phyloP scores from a whole-genome alignment of 1,140 invertebrate species.

The Drosophila nigrodunni region DNA sequence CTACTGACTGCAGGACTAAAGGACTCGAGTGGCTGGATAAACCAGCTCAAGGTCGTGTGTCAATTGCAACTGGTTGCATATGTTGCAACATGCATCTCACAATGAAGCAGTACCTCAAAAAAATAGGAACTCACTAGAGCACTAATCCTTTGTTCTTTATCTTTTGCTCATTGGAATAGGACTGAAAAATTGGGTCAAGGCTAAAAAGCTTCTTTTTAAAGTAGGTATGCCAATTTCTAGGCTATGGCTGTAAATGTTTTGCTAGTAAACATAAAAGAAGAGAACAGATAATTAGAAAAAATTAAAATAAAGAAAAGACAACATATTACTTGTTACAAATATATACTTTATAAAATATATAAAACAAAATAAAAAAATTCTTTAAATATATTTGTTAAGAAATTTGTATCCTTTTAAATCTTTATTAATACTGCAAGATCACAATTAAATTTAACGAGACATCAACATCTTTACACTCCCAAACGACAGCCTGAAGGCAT shows the following conservation, averaged over 20 bases:
- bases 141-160: constrained; percentile 43
- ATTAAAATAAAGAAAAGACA: too few species aligned
- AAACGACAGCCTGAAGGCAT: constrained; percentile 2
- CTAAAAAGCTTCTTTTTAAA: constrained; percentile 41
- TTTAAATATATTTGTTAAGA: too few species aligned
- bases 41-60: constrained; percentile 64
- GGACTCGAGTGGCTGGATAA: constrained; percentile 28
- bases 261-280: too few species aligned
- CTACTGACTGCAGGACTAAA: not conserved
- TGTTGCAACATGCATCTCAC: constrained; percentile 33
- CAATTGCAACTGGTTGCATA: constrained; percentile 36
- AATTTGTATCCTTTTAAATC: not conserved
- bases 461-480: constrained; percentile 33
- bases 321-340: too few species aligned
- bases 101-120: constrained; percentile 16
- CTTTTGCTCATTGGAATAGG: constrained; percentile 31
- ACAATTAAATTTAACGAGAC: constrained; percentile 63
- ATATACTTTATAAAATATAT: too few species aligned
- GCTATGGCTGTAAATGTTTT: not conserved
- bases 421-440: not conserved
- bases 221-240: constrained; percentile 55
- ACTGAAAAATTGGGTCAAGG: constrained; percentile 72
- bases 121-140: constrained; percentile 6
- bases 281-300: too few species aligned
- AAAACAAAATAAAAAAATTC: too few species aligned